Conservation (phyloP, 2,797 vertebrate species). For the Molossus alvarezi region DNA sequence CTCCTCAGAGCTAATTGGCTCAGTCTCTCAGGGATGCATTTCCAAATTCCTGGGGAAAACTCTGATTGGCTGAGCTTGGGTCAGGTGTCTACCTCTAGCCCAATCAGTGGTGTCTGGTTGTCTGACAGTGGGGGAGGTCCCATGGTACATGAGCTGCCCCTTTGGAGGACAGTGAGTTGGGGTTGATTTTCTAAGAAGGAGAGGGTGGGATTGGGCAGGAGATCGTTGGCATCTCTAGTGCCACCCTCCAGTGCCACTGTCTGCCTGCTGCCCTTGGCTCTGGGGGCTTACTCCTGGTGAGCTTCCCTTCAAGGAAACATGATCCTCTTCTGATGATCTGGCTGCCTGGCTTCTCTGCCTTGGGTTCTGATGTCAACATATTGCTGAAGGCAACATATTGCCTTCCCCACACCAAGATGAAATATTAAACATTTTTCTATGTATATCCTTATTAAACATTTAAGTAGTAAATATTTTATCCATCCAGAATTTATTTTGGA, state of each 20-base stretch:
- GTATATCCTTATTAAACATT: not conserved
- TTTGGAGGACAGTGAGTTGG: not conserved
- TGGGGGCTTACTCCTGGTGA: not conserved
- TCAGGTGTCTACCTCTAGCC: not conserved
- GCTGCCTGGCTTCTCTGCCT: not conserved
- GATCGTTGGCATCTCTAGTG: not conserved
- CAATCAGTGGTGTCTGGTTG: not conserved
- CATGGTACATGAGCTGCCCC: rapidly evolving
- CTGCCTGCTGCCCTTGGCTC: rapidly evolving
- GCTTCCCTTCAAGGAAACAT: not conserved
- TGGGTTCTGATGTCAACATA: not conserved
- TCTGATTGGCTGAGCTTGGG: not conserved
- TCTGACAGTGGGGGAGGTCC: not conserved
- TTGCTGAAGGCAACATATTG: not conserved
- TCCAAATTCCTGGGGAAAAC: not conserved
- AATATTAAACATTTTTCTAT: not conserved
- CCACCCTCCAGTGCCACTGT: not conserved
- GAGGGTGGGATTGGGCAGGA: not conserved
- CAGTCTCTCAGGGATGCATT: not conserved
- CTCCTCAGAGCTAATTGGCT: not conserved
- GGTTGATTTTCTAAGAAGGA: not conserved
- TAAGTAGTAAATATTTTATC: not conserved
- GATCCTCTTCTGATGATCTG: not conserved
- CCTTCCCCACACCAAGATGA: not conserved
- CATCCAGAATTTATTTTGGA: slow-evolving; percentile 48